These are phyloP conservation scores for Rhipidura dahli DNA, from an alignment of 2,113 vertebrate genomes.

Conservation along the genomic window DNA sequence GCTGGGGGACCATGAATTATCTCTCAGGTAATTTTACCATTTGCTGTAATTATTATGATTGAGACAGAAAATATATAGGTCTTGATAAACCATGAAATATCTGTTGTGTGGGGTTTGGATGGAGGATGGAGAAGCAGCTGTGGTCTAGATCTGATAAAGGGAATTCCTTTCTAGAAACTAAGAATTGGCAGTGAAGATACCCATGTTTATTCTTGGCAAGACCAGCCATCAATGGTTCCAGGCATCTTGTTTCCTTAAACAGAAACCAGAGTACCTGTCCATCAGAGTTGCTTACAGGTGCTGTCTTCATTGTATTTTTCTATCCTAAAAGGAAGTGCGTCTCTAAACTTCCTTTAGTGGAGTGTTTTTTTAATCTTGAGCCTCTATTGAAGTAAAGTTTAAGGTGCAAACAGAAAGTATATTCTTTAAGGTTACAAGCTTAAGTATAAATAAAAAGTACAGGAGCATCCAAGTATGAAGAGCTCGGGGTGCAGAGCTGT, in stretches of 20 bases:
- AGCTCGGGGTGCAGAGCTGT: background rate
- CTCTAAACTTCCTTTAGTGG: background rate
- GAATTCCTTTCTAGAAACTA: background rate
- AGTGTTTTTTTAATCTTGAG: background rate
- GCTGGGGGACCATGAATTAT: slow-evolving; percentile 93
- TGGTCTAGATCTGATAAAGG: background rate
- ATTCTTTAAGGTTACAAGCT: background rate
- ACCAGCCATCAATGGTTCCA: background rate
- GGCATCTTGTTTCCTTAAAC: background rate
- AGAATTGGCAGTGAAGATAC: background rate
- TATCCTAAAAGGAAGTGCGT: background rate
- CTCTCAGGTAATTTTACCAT: slow-evolving; percentile 84
- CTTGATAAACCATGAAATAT: background rate
- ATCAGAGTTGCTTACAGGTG: background rate
- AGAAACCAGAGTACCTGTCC: background rate
- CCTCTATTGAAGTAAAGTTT: background rate
- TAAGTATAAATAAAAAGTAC: background rate
- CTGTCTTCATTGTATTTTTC: background rate
- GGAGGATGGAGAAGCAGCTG: background rate
- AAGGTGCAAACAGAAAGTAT: background rate
- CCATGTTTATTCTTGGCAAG: background rate
- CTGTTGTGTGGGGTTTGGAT: background rate
- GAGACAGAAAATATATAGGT: background rate
- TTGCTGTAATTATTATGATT: background rate
- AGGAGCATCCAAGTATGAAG: background rate